Conservation (phyloP, 1,140 invertebrate genomes). For the Harpegnathos saltator region DNA sequence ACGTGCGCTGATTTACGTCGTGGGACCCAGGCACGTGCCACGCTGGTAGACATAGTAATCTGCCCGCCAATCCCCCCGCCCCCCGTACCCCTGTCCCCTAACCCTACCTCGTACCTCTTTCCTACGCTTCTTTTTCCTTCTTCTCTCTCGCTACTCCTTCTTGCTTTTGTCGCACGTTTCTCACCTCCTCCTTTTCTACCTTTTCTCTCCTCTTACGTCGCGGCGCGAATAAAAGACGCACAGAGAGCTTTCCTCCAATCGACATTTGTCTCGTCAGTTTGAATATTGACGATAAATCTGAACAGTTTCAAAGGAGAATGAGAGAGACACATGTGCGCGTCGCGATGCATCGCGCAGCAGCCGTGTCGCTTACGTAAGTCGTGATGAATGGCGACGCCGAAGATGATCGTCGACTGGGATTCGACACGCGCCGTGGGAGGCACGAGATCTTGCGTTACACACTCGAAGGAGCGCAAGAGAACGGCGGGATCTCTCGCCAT, state of each 20-base stretch:
- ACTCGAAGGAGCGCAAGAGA: background rate
- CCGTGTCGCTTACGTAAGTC: conserved; percentile 66
- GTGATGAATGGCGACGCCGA: conserved; percentile 3
- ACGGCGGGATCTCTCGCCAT: background rate
- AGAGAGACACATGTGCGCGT: too few relatives aligned
- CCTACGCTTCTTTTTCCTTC: background rate
- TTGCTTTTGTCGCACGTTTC: background rate
- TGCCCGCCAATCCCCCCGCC: conserved; percentile 22
- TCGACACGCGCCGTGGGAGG: background rate
- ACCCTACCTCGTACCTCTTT: background rate
- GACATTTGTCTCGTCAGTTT: conserved; percentile 2
- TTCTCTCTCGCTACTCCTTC: conserved; percentile 5
- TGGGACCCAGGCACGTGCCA: conserved; percentile 67
- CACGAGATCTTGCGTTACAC: background rate
- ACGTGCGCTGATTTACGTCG: conserved; percentile 72
- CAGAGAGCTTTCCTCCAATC: background rate
- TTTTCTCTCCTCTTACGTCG: conserved; percentile 13
- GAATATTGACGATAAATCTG: background rate
- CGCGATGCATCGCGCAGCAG: too few relatives aligned
- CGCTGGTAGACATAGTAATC: conserved; percentile 58
- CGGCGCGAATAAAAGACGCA: conserved; percentile 20
- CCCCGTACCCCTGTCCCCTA: background rate
- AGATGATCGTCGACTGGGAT: background rate
- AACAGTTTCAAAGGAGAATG: too few relatives aligned
- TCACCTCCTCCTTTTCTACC: background rate